These are phyloP conservation scores for Aporophyla nigra DNA, from an alignment of 2,888 invertebrate genomes.

Conservation along the genomic window DNA sequence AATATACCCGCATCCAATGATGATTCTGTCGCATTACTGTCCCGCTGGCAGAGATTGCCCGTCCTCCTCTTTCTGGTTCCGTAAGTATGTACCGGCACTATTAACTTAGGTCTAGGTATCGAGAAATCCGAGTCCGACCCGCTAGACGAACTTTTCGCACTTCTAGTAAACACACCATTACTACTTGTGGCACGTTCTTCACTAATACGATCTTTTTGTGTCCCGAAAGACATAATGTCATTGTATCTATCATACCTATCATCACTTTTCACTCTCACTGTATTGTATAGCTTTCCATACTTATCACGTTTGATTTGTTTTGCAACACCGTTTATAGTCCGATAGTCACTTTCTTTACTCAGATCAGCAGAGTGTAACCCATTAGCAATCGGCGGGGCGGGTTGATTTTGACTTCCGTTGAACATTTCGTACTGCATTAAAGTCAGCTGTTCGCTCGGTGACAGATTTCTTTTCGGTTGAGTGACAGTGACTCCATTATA, in stretches of 20 bases:
- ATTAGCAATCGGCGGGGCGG: conserved; percentile 76
- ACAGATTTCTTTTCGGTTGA: conserved; percentile 89
- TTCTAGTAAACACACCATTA: conserved; percentile 81
- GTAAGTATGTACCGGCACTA: conserved; percentile 97
- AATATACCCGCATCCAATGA: conserved; percentile 86
- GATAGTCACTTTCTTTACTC: conserved; percentile 87
- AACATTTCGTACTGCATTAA: conserved; percentile 89
- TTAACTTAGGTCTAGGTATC: conserved; percentile 96
- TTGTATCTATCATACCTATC: conserved; percentile 88
- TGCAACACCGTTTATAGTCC: conserved; percentile 85
- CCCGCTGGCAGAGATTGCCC: conserved; percentile 92
- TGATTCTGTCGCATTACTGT: conserved; percentile 86
- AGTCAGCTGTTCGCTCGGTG: conserved; percentile 89
- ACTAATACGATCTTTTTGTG: conserved; percentile 79
- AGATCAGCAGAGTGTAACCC: conserved; percentile 82
- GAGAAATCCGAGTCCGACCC: conserved; percentile 93
- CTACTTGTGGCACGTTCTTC: conserved; percentile 81
- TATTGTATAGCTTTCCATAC: conserved; percentile 87
- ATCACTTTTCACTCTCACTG: conserved; percentile 89
- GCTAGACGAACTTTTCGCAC: conserved; percentile 90
- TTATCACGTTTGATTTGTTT: conserved; percentile 88
- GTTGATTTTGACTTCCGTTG: conserved; percentile 81
- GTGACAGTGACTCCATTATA: conserved; percentile 88
- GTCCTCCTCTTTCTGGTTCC: conserved; percentile 95
- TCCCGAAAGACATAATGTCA: conserved; percentile 83